Evolutionary conservation across 2,888 invertebrate species (phyloP), one percentile per base, ranked within the genome.

Genomic region (Sphaerophoria rueppellii): DNA sequence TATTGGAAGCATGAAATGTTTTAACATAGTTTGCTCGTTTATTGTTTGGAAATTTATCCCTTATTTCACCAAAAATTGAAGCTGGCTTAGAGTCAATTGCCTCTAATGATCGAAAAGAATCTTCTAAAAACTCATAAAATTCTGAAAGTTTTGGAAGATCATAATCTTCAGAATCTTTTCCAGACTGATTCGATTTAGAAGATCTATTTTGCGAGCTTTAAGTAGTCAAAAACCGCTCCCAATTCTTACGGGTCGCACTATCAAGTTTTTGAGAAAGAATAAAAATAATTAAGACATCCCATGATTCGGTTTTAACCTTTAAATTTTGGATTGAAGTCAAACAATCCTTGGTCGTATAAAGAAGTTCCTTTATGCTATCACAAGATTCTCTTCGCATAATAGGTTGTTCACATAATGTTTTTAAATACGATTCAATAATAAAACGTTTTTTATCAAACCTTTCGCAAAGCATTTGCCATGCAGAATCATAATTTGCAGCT

Each of bases 401-500:
- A 6, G 46, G 32, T 61, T 61, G 61, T 32, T 61, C 61, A 32
- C 54, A 54, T 4, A 54, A 7, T 12, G 4, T 54, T 12, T 60
- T 60, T 4, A 43, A 43, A 60, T 60, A 60, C 7, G 60, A 60
- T 14, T 60, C 60, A 3, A 60, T 12, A 60, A 43, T 60, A 24
- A 60, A 40, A 24, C 60, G 60, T 60, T 60, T 60, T 7, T 60
- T 60, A 16, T 16, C 60, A 24, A 43, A 60, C 7, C 60, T 9
- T 43, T 60, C 60, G 46, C 58, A 50, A 16, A 50, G 50, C 2
- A 24, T 50, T 16, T 50, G 14, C 50, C 50, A 87, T 43, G 58
- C 86, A 86, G 50, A 40, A 86, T 48, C 12, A 83, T 54, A 50
- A 32, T 63, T 82, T 9, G 80, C 58, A 67, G 76, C 73, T 35